Conservation (phyloP, 2,797 vertebrate species). For the Chiroxiphia lanceolata region DNA sequence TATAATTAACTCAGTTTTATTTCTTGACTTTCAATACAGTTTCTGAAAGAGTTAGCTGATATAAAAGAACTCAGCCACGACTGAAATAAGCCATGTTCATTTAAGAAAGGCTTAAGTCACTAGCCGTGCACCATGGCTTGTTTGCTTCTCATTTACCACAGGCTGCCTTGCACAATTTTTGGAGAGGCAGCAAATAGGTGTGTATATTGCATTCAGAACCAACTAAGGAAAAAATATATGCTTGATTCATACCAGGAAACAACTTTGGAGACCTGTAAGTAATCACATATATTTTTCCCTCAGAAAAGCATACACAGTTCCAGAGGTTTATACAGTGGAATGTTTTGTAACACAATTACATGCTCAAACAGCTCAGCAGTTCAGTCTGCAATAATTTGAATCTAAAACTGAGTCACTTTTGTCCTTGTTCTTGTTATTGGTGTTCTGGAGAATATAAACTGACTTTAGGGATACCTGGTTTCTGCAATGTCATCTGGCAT, state of each 20-base stretch:
- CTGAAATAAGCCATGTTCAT: not conserved
- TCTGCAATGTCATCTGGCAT: not conserved
- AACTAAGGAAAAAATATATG: not conserved
- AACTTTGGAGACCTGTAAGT: not conserved
- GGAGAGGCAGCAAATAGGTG: not conserved
- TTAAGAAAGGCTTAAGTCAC: not conserved
- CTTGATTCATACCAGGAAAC: not conserved
- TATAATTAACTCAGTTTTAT: not conserved
- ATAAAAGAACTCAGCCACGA: not conserved
- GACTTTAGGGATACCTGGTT: not conserved
- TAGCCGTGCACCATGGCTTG: not conserved
- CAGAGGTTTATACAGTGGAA: not conserved
- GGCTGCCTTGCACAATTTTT: not conserved
- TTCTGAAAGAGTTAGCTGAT: not conserved
- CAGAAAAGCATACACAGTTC: not conserved
- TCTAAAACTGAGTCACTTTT: not conserved
- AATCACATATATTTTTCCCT: not conserved
- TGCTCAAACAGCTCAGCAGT: not conserved
- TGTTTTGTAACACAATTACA: not conserved
- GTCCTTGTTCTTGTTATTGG: not conserved
- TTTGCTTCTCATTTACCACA: not conserved
- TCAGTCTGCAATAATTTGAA: not conserved
- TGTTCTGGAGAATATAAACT: not conserved
- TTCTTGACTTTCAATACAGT: not conserved
- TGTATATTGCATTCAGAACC: not conserved